phyloP scores from a whole-genome alignment of 2,113 vertebrate genomes.

The Aix galericulata region DNA sequence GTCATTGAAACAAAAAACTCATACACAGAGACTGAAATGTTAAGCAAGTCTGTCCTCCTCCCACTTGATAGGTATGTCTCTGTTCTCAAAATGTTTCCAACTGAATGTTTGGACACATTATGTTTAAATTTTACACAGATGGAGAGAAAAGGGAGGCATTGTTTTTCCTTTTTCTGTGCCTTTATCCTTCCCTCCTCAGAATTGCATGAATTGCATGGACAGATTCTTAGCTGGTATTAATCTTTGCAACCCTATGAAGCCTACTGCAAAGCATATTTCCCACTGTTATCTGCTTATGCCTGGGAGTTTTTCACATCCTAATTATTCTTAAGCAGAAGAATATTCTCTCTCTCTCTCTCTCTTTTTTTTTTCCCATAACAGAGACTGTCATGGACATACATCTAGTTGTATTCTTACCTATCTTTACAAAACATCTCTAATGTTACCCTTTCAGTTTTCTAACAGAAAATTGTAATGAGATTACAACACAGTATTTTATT shows the following conservation, averaged over 20 bases:
- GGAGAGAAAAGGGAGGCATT: neutral
- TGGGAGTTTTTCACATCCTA: neutral
- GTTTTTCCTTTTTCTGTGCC: neutral
- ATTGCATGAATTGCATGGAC: neutral
- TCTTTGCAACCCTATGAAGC: neutral
- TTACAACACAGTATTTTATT: neutral
- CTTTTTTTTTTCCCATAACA: neutral
- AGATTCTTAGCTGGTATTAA: neutral
- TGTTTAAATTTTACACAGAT: neutral
- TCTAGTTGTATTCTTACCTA: neutral
- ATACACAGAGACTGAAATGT: neutral
- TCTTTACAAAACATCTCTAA: neutral
- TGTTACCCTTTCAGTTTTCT: neutral
- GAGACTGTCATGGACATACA: neutral
- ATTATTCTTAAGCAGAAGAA: neutral
- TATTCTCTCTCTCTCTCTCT: neutral
- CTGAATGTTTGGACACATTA: neutral
- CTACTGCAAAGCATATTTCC: neutral
- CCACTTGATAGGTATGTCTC: neutral
- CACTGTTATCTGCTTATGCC: neutral
- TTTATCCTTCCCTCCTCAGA: neutral
- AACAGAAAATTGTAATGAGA: neutral
- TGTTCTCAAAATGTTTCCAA: conserved; percentile 9
- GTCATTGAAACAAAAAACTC: conserved; percentile 31
- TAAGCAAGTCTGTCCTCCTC: conserved; percentile 1